Evolutionary conservation across 37 sponge, comb jelly and placozoan genomes (phyloP).

Genomic region (Amphimedon queenslandica): DNA sequence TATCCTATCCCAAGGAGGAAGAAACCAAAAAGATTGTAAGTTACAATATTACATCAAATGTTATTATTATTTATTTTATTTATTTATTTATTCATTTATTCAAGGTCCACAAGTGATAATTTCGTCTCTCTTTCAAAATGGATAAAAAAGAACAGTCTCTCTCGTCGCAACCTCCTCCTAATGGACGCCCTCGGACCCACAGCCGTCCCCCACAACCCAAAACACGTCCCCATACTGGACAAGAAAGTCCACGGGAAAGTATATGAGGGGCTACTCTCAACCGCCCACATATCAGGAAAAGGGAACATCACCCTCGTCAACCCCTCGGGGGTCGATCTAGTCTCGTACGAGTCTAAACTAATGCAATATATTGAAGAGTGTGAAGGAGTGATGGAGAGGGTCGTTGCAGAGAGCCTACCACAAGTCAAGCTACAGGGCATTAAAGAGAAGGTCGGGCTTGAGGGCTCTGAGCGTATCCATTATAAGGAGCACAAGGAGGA

Average conservation of each 20-base stretch:
- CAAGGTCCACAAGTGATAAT: too few relatives aligned
- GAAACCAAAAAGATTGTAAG: background rate
- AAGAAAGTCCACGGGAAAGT: conserved; percentile 56
- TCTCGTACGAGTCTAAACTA: background rate
- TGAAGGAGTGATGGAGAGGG: background rate
- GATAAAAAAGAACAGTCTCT: conserved; percentile 65
- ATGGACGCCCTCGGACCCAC: conserved; percentile 80
- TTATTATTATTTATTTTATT: background rate
- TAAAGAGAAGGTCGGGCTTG: background rate
- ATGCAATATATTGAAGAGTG: background rate
- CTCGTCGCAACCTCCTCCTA: conserved; percentile 62
- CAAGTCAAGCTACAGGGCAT: background rate
- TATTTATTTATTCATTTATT: background rate
- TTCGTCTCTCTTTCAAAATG: conserved; percentile 29
- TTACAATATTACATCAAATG: too few relatives aligned
- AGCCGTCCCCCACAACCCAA: conserved; percentile 49
- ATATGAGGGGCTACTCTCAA: conserved; percentile 22
- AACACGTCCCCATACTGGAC: conserved; percentile 40
- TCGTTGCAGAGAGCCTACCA: background rate
- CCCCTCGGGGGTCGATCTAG: conserved; percentile 16
- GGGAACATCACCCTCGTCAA: conserved; percentile 43
- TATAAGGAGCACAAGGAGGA: conserved; percentile 33
- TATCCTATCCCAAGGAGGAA: background rate
- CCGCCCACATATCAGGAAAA: conserved; percentile 32
- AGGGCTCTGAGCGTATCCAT: background rate